Conservation (phyloP, 2,113 vertebrate genomes). For the Tragelaphus scriptus region DNA sequence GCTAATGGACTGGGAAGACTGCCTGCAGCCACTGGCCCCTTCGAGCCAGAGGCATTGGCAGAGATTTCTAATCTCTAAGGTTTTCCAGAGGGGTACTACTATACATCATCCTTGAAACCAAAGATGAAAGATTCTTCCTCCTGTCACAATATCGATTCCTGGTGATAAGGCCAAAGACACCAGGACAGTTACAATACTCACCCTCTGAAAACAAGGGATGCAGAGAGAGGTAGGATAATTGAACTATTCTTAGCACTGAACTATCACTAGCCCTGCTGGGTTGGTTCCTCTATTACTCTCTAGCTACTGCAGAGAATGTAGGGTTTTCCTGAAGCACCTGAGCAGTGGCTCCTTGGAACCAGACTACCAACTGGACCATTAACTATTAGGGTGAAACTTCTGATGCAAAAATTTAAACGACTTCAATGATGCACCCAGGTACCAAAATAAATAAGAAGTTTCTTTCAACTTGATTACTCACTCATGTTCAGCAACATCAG, state of each 20-base stretch:
- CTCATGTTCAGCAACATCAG: constrained; percentile 84
- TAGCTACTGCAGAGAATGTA: background rate
- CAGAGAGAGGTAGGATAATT: background rate
- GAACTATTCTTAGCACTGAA: background rate
- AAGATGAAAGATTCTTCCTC: background rate
- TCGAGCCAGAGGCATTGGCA: background rate
- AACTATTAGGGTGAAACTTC: background rate
- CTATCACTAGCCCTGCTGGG: background rate
- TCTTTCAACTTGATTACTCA: constrained; percentile 69
- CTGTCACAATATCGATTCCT: background rate
- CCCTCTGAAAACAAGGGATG: background rate
- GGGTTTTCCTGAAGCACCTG: background rate
- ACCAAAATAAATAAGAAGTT: background rate
- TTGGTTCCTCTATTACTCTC: background rate
- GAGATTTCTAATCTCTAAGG: background rate
- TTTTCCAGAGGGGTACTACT: background rate
- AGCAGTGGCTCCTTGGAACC: background rate
- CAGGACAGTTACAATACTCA: background rate
- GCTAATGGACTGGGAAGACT: background rate
- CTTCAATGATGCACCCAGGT: background rate
- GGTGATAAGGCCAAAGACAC: background rate
- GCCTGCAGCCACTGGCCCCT: background rate
- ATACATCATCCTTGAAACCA: background rate
- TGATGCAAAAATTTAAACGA: background rate
- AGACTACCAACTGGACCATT: background rate